Evolutionary conservation across 2,113 vertebrate species (phyloP).

Genomic region (Misgurnus mizolepis): DNA sequence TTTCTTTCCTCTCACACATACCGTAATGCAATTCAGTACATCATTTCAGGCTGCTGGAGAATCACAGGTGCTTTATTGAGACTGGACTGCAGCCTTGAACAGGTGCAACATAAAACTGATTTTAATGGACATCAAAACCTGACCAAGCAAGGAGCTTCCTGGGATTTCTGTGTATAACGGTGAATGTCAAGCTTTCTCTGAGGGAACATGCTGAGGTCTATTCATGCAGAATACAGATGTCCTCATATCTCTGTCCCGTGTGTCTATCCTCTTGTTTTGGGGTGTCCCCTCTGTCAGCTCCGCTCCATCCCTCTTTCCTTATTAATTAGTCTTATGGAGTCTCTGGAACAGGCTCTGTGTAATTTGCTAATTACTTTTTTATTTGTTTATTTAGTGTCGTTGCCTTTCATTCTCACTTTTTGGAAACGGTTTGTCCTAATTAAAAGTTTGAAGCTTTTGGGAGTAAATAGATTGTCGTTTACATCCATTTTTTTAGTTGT

Average conservation of each 20-base stretch:
- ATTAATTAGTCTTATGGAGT: slow-evolving; percentile 39
- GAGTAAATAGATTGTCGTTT: slow-evolving; percentile 44
- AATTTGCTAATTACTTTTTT: slow-evolving; percentile 58
- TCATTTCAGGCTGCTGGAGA: not conserved
- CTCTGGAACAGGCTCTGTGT: slow-evolving; percentile 57
- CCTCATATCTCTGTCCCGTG: slow-evolving; percentile 23
- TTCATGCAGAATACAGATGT: slow-evolving; percentile 31
- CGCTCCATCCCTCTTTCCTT: slow-evolving; percentile 3
- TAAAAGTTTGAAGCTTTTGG: slow-evolving; percentile 54
- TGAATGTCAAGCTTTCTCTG: slow-evolving; percentile 29
- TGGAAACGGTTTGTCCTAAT: slow-evolving; percentile 53
- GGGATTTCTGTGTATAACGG: slow-evolving; percentile 22
- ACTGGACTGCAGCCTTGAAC: slow-evolving; percentile 15
- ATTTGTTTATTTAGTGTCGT: slow-evolving; percentile 55
- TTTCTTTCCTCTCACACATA: slow-evolving; percentile 14
- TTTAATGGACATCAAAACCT: slow-evolving; percentile 38
- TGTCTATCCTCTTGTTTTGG: not conserved
- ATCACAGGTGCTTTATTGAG: slow-evolving; percentile 18
- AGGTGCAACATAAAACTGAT: slow-evolving; percentile 33
- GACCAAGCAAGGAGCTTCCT: slow-evolving; percentile 35
- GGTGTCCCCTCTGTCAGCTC: slow-evolving; percentile 14
- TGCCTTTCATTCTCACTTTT: slow-evolving; percentile 34
- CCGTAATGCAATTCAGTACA: not conserved
- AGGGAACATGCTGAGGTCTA: slow-evolving; percentile 4
- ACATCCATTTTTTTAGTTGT: slow-evolving; percentile 41